Conservation (phyloP, 2,113 vertebrate genomes). For the Setophaga petechia region DNA sequence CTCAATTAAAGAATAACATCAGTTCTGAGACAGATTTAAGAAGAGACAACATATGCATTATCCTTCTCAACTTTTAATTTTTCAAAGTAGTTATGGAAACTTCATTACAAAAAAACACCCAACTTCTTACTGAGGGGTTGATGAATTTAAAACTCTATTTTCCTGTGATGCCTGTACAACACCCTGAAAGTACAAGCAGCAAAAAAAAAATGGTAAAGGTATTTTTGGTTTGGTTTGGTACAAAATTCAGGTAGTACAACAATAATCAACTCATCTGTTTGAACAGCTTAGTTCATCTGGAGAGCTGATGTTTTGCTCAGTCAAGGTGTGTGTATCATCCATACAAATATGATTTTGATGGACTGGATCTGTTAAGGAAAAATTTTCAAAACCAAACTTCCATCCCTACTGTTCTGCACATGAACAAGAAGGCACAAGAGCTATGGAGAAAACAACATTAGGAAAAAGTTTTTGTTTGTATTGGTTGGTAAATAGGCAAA, state of each 20-base stretch:
- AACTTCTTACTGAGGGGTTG: neutral
- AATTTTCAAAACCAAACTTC: neutral
- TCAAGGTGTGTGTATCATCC: neutral
- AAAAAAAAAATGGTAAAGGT: neutral
- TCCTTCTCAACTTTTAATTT: neutral
- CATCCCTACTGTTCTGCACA: neutral
- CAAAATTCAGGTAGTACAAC: neutral
- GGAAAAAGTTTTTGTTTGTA: neutral
- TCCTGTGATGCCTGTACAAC: neutral
- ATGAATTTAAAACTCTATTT: neutral
- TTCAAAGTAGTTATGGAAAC: neutral
- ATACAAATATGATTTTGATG: neutral
- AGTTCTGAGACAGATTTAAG: slow-evolving; percentile 43
- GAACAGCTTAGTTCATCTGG: neutral
- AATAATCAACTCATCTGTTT: neutral
- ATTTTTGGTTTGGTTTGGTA: neutral
- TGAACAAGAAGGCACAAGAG: neutral
- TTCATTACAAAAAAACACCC: neutral
- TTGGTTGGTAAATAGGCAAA: neutral
- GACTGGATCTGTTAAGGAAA: neutral
- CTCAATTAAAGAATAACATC: neutral
- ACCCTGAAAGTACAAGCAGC: neutral
- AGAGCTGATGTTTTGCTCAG: neutral
- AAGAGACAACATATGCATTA: neutral
- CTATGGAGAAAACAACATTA: neutral